Evolutionary conservation across 2,888 invertebrate species (phyloP).

Genomic region (Melinaea marsaeus): DNA sequence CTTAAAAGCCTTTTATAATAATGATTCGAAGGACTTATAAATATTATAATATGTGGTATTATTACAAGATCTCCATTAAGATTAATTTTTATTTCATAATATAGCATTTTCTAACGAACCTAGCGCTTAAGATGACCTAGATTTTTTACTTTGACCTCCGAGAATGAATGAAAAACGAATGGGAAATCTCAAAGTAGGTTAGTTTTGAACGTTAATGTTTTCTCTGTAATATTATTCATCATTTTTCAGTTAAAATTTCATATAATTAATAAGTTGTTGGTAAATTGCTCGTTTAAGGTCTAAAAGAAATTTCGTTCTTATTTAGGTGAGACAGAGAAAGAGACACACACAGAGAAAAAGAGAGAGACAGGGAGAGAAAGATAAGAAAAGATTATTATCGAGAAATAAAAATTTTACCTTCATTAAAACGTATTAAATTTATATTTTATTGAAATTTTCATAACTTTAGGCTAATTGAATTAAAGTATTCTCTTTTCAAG

Average conservation of each 20-base stretch:
- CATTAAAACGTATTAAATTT: too few relatives aligned
- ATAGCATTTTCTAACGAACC: conserved; percentile 1
- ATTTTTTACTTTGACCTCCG: conserved; percentile 8
- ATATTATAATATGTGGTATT: not conserved
- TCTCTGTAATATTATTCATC: conserved; percentile 2
- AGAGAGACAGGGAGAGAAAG: too few relatives aligned
- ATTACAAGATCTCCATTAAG: conserved; percentile 3
- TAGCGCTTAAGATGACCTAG: conserved; percentile 8
- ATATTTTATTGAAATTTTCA: too few relatives aligned
- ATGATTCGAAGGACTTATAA: too few relatives aligned
- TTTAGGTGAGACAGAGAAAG: too few relatives aligned
- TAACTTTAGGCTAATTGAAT: too few relatives aligned
- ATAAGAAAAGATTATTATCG: too few relatives aligned
- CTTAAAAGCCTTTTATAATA: too few relatives aligned
- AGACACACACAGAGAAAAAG: too few relatives aligned
- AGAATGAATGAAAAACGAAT: conserved; percentile 6
- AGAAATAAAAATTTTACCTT: too few relatives aligned
- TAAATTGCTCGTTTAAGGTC: not conserved
- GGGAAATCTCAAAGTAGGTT: conserved; percentile 8
- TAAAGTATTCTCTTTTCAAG: too few relatives aligned
- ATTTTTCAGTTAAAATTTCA: not conserved
- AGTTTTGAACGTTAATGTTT: conserved; percentile 7
- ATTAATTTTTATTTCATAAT: conserved; percentile 1
- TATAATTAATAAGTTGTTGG: not conserved
- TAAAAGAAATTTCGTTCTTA: not conserved